Evolutionary conservation across 2,888 invertebrate species (phyloP), one percentile per base, ranked within the genome.

Genomic region (Sesia apiformis): DNA sequence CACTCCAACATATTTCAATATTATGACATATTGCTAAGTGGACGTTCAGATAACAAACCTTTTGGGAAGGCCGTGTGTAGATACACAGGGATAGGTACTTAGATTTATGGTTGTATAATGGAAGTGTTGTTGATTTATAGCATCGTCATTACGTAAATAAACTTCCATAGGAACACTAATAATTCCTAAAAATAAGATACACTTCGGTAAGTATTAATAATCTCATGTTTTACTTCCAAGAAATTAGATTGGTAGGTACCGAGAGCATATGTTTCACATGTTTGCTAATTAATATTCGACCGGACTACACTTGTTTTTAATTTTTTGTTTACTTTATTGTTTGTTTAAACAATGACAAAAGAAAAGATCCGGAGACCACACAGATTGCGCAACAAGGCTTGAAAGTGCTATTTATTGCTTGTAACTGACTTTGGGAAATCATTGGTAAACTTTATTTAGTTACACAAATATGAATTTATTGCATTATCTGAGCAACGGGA

Each of bases 1-100:
- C 71, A 53, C 65, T 54, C 61, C 61, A 52, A 52, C 8, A 60
- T 58, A 73, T 70, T 72, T 70, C 67, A 74, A 76, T 78, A 76
- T 79, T 80, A 73, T 77, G 82, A 84, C 84, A 82, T 78, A 76
- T 70, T 64, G 72, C 72, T 82, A 83, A 84, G 83, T 81, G 83
- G 78, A 69, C 66, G 71, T 71, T 63, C 58, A 77, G 84, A 82
- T 84, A 84, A 81, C 70, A 65, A 66, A 65, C 72, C 72, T 72
- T 74, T 69, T 64, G 63, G 58, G 64, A 61, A 65, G 64, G 65
- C 70, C 46, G 23, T 23, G 46, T 46, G n/a, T 4, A 46, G 46
- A 46, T 46, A 46, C 4, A 46, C 8, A 8, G n/a, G 23, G 23
- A 46, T 46, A 23, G n/a, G 7, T 23, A 23, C 7, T 6, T 23